Evolutionary conservation across 2,113 vertebrate genomes (phyloP).

Genomic region (Andinoacara biseriatus): DNA sequence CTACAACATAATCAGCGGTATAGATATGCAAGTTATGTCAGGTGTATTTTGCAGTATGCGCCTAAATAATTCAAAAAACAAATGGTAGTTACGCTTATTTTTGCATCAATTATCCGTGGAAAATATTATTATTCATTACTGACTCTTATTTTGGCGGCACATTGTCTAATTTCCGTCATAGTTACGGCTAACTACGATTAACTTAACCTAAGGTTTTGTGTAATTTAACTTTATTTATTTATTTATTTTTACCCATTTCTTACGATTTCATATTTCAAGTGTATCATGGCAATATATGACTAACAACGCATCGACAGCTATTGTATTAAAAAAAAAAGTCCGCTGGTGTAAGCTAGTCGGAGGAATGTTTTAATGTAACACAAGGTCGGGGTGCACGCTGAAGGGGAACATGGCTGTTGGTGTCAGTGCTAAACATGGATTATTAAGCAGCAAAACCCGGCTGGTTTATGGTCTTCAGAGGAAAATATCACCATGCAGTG

Average conservation of each 20-base stretch:
- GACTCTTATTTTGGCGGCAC: background rate
- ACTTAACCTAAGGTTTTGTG: background rate
- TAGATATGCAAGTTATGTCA: background rate
- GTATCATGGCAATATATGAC: background rate
- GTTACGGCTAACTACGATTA: background rate
- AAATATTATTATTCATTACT: background rate
- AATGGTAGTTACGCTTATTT: background rate
- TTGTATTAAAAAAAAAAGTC: background rate
- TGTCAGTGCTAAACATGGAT: conserved; percentile 46
- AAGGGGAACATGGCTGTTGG: conserved; percentile 78
- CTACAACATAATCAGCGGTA: background rate
- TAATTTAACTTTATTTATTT: too few relatives aligned
- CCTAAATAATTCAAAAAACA: background rate
- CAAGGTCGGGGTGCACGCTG: conserved; percentile 30
- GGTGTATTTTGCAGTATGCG: background rate
- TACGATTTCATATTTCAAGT: background rate
- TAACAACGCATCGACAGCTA: background rate
- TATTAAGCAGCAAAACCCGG: conserved; percentile 28
- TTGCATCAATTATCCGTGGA: background rate
- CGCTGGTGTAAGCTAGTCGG: background rate
- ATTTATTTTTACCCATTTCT: too few relatives aligned
- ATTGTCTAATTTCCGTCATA: background rate
- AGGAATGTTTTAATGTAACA: conserved; percentile 45
- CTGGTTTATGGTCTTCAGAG: conserved; percentile 17
- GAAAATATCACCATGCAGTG: conserved; percentile 7